phyloP scores from a whole-genome alignment of 2,888 invertebrate genomes.

The Sialis lutaria region DNA sequence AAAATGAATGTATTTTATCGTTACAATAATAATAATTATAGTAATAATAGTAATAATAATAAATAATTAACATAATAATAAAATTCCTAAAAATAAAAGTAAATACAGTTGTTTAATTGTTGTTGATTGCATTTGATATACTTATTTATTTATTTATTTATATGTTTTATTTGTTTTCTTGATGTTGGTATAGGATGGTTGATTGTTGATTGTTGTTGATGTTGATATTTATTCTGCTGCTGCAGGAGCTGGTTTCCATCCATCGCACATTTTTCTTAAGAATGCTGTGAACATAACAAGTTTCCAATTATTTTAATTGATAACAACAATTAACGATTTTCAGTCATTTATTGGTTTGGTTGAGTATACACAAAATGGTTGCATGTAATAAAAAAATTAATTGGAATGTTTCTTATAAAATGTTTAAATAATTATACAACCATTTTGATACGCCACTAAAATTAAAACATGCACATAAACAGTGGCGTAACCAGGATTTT shows the following conservation, averaged over 20 bases:
- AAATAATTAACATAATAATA: no score
- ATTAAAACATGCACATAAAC: no score
- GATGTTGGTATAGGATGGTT: neutral
- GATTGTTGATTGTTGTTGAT: neutral
- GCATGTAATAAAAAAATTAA: neutral
- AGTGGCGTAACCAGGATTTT: no score
- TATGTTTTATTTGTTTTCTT: neutral
- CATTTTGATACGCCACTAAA: no score
- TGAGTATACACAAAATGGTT: neutral
- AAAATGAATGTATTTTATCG: neutral
- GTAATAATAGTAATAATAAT: neutral
- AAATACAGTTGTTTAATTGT: neutral
- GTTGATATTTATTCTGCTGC: constrained; percentile 1
- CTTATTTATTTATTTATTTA: neutral
- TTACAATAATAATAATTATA: neutral
- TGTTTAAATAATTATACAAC: no score
- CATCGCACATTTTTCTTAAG: constrained; percentile 71
- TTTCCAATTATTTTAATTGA: neutral
- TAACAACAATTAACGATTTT: neutral
- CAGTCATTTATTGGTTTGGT: neutral
- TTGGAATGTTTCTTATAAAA: no score
- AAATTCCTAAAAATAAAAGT: neutral
- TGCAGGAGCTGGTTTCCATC: constrained; percentile 21
- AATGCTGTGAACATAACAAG: constrained; percentile 43
- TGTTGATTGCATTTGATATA: neutral